Base-by-base conservation (phyloP, 2,888 invertebrate species). In the Baronia brevicornis region DNA sequence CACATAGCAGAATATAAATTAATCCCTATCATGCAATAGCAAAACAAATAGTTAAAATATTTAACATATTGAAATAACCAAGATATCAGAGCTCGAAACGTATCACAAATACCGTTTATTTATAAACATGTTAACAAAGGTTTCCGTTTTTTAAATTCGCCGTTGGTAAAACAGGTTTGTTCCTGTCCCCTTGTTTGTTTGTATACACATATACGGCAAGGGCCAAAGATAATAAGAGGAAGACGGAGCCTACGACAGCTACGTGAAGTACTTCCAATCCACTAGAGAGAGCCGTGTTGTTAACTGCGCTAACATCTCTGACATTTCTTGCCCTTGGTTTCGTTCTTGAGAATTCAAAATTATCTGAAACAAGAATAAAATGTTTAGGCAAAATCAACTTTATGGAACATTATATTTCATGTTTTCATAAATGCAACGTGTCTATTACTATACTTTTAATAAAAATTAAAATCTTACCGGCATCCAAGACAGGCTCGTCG, bases 331-430 rank as follows among this genome's bases (percentile, higher is more conserved):
- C 57, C 25, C 65, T 64, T 1, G 80, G 72, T 31, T 67, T 55
- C 1, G 73, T 77, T 36, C 70, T 59, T 5, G 67, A 51, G 25
- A 65, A 79, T 35, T 80, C 77, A 36, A 79, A 73, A 31, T 62
- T 61, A 53, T 74, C 85, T 84, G 70, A 24, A 69, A 75, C 33
- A 35, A 14, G 38, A 54, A 33, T 19, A 35, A 28, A 25, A 4
- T 14, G n/a, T n/a, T n/a, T n/a, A n/a, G n/a, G n/a, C n/a, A n/a
- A n/a, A n/a, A n/a, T n/a, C n/a, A n/a, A n/a, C n/a, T n/a, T n/a
- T n/a, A n/a, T n/a, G n/a, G n/a, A n/a, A n/a, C n/a, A n/a, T n/a
- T n/a, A n/a, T n/a, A n/a, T n/a, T n/a, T n/a, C n/a, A n/a, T n/a
- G n/a, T n/a, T n/a, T n/a, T n/a, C n/a, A n/a, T n/a, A n/a, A n/a